These are phyloP conservation scores for Sarcophaga bullata DNA, from an alignment of 1,140 invertebrate genomes.

Conservation along the genomic window DNA sequence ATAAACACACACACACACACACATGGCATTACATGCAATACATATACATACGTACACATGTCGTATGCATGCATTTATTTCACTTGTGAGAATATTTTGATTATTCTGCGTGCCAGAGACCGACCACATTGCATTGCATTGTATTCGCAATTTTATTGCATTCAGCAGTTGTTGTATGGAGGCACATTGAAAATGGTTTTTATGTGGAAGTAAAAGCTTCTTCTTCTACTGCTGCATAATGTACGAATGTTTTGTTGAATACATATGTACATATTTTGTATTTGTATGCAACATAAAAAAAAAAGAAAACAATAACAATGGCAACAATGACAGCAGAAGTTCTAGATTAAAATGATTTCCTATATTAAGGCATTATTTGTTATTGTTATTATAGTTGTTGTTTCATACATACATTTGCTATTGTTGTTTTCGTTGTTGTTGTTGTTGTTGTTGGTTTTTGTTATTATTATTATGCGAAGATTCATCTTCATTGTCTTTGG, in stretches of 20 bases:
- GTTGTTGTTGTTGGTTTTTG: not conserved
- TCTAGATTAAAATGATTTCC: conserved; percentile 38
- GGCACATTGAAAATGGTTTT: not conserved
- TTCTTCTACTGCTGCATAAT: not conserved
- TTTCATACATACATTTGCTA: too few relatives aligned
- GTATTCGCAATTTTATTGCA: not conserved
- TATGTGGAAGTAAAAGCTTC: not conserved
- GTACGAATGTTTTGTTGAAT: not conserved
- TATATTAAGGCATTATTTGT: conserved; percentile 13
- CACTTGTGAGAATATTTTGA: conserved; percentile 36
- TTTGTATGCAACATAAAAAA: not conserved
- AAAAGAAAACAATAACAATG: not conserved
- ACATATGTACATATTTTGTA: not conserved
- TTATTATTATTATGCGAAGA: not conserved
- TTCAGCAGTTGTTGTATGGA: not conserved
- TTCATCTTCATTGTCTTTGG: not conserved
- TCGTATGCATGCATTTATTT: not conserved
- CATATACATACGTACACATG: not conserved
- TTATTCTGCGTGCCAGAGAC: conserved; percentile 34
- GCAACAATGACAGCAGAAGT: conserved; percentile 19
- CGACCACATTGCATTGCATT: conserved; percentile 21
- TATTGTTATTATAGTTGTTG: too few relatives aligned
- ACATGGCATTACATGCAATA: not conserved
- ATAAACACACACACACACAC: not conserved
- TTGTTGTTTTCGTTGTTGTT: too few relatives aligned